These are phyloP conservation scores for Salvator merianae DNA, from an alignment of 2,113 vertebrate genomes.

Conservation along the genomic window DNA sequence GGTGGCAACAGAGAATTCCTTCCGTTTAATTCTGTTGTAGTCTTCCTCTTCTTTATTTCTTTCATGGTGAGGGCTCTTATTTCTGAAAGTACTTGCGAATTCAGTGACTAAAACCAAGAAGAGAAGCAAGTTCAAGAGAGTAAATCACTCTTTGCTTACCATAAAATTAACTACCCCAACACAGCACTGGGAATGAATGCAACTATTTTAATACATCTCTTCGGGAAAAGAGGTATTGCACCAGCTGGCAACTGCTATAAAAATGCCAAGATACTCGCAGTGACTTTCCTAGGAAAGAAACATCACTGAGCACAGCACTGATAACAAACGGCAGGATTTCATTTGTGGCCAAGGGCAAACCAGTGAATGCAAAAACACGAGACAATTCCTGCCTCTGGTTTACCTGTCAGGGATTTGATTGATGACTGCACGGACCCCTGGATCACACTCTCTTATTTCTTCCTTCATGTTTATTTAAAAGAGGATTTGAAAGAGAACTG, in stretches of 20 bases:
- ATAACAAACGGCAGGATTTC: slow-evolving; percentile 43
- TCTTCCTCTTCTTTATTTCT: background rate
- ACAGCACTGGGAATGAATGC: background rate
- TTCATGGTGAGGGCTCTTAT: background rate
- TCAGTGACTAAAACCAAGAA: background rate
- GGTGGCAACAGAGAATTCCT: background rate
- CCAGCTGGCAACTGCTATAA: slow-evolving; percentile 21
- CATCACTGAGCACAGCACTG: background rate
- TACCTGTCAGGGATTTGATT: slow-evolving; percentile 35
- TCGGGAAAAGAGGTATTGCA: background rate
- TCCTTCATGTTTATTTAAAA: slow-evolving; percentile 39
- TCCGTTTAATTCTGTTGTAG: background rate
- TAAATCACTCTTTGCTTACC: slow-evolving; percentile 4
- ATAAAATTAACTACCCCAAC: background rate
- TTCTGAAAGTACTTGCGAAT: background rate
- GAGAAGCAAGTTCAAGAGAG: background rate
- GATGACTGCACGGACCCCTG: slow-evolving; percentile 27
- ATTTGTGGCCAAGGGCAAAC: slow-evolving; percentile 45
- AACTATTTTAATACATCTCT: slow-evolving; percentile 33
- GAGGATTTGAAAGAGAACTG: background rate
- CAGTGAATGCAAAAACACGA: slow-evolving; percentile 42
- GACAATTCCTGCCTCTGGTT: slow-evolving; percentile 4
- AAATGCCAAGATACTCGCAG: slow-evolving; percentile 29
- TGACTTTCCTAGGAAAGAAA: slow-evolving; percentile 23
- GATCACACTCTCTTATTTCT: slow-evolving; percentile 23